Conservation (phyloP, 2,797 vertebrate genomes). For the Odontamblyopus lacepedii region DNA sequence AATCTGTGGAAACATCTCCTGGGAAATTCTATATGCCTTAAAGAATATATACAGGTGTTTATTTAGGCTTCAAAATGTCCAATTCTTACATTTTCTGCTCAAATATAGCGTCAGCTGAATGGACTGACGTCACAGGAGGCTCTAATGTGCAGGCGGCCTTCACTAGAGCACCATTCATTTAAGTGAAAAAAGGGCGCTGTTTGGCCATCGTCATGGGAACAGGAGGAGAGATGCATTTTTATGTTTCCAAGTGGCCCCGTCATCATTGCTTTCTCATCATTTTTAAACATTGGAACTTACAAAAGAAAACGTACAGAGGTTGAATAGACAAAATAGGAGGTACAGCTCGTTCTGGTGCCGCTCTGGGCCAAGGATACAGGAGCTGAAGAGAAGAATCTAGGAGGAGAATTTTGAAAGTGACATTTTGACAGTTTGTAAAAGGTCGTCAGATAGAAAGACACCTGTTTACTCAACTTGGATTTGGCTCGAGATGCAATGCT, state of each 20-base stretch:
- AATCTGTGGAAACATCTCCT: background rate
- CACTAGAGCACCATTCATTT: slow-evolving; percentile 21
- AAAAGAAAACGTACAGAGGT: background rate
- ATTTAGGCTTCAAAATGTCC: background rate
- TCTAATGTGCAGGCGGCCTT: slow-evolving; percentile 33
- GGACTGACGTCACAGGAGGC: slow-evolving; percentile 38
- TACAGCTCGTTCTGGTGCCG: background rate
- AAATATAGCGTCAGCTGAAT: slow-evolving; percentile 15
- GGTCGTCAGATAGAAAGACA: no score
- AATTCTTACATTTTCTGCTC: slow-evolving; percentile 2
- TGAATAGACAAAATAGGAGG: background rate
- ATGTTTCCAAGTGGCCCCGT: slow-evolving; percentile 14
- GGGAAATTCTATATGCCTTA: background rate
- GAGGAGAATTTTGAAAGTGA: no score
- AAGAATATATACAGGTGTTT: background rate
- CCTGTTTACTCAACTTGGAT: no score
- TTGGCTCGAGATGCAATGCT: no score
- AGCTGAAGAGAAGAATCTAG: no score
- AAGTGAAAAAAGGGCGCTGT: slow-evolving; percentile 13
- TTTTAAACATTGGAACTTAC: background rate
- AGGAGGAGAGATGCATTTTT: slow-evolving; percentile 24
- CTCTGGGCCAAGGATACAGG: no score
- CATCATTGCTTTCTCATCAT: slow-evolving; percentile 13
- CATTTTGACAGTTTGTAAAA: no score
- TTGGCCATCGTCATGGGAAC: slow-evolving; percentile 54